These are phyloP conservation scores for Thereva unica DNA, from an alignment of 2,888 invertebrate species.

Conservation along the genomic window DNA sequence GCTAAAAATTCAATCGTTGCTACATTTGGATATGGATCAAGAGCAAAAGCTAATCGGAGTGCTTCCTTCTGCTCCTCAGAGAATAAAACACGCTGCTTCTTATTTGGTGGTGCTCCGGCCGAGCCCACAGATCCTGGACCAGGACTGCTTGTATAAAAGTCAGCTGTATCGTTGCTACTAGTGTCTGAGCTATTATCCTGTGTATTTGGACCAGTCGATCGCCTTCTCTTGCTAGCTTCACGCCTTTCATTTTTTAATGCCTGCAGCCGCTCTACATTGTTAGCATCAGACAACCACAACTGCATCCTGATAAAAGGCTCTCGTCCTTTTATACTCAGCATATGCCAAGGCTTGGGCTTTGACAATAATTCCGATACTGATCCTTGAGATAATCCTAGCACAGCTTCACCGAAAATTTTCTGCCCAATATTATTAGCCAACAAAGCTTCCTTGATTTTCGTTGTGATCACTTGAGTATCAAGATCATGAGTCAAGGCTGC, in stretches of 20 bases:
- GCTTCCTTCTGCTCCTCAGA: conserved; percentile 99
- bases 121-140: conserved; percentile 65
- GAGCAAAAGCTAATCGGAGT: conserved; percentile 86
- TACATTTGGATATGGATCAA: conserved; percentile 97
- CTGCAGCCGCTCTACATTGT: conserved; percentile 91
- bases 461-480: conserved; percentile 94
- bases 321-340: conserved; percentile 96
- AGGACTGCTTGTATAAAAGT: conserved; percentile 83
- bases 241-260: conserved; percentile 87
- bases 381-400: conserved; percentile 93
- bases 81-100: conserved; percentile 94
- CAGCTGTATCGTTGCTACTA: conserved; percentile 85
- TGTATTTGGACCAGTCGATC: conserved; percentile 78
- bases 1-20: conserved; percentile 95
- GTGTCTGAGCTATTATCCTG: conserved; percentile 88
- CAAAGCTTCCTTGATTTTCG: conserved; percentile 94
- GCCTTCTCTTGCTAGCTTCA: conserved; percentile 87
- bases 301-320: conserved; percentile 98
- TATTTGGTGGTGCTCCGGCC: conserved; percentile 76
- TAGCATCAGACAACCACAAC: conserved; percentile 93
- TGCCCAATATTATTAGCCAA: conserved; percentile 97
- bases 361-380: conserved; percentile 96
- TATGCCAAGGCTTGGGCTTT: conserved; percentile 98
- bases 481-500: conserved; percentile 94
- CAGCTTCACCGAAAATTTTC: conserved; percentile 98